Base-by-base conservation (phyloP, 2,888 invertebrate species). In the Tigriopus californicus region DNA sequence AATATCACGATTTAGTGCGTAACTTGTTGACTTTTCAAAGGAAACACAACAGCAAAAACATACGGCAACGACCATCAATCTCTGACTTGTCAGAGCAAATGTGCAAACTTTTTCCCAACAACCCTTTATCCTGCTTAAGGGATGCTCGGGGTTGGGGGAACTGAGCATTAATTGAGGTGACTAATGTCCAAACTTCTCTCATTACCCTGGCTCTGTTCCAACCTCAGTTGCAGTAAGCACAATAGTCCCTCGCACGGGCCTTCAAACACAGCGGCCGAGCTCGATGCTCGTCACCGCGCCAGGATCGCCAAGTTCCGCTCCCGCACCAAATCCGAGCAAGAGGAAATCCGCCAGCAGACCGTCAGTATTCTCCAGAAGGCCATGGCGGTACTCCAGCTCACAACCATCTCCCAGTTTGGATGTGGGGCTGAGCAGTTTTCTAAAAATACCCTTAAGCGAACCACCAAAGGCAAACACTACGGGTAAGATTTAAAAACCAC, bases 391-490 rank as follows among this genome's bases (percentile, higher is more conserved):
- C 77, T 95, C 68, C 92, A 95, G 71, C 87, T 95, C 76, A 91
- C 90, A 69, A 82, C 89, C 24, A 81, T 88, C 48, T 82, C 90
- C 44, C 92, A 95, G 69, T 81, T 95, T 68, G 89, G 91, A n/a
- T 87, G 90, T 66, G 86, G 87, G 13, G 74, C 78, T 8, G 63
- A 62, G 41, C 77, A 77, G 61, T 61, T 83, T 82, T 67, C 81
- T 66, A 81, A 80, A 66, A 89, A 85, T 70, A 80, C 84, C 60
- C 76, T 86, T 54, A 92, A 91, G 70, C 83, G 83, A 65, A 85
- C 87, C 24, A 78, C 80, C 62, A 82, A 83, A 68, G 80, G 85
- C 40, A 87, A 91, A 68, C 95, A 94, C 72, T 98, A 92, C 87
- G 94, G 92, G 79, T 81, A 70, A 69, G 73, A 64, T 2, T 13